A percentile compares a stretch with the other conserved stretches of the same genome.
phyloP scores from a whole-genome alignment of 2,888 invertebrate species.

The Anticlea derivata region DNA sequence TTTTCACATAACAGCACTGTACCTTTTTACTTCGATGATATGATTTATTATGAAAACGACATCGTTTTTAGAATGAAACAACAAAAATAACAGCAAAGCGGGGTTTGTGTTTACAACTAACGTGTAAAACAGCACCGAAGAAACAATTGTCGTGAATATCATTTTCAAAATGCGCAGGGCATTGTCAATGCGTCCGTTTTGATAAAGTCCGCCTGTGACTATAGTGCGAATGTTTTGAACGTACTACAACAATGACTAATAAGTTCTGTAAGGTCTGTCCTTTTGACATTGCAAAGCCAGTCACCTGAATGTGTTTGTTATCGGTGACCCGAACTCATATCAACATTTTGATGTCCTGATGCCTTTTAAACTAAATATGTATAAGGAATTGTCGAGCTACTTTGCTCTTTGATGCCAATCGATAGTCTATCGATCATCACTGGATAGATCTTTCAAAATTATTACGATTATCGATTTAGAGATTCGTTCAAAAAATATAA shows the following conservation, averaged over 20 bases:
- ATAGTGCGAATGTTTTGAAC: slow-evolving; percentile 9
- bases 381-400: too few relatives aligned
- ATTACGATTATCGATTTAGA: too few relatives aligned
- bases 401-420: too few relatives aligned
- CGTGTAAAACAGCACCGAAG: slow-evolving; percentile 32
- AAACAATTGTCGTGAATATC: slow-evolving; percentile 14
- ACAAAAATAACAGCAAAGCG: slow-evolving; percentile 42
- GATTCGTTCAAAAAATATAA: too few relatives aligned
- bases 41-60: slow-evolving; percentile 24
- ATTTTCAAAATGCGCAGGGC: slow-evolving; percentile 17
- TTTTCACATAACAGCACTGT: slow-evolving; percentile 8
- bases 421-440: too few relatives aligned
- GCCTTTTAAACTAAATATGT: too few relatives aligned
- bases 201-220: slow-evolving; percentile 5
- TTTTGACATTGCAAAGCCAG: slow-evolving; percentile 8
- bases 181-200: slow-evolving; percentile 15
- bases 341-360: too few relatives aligned
- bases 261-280: slow-evolving; percentile 5
- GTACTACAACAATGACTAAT: slow-evolving; percentile 9
- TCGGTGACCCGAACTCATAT: neutral
- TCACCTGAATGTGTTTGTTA: neutral
- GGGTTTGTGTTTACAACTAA: slow-evolving; percentile 42
- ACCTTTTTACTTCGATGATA: slow-evolving; percentile 11
- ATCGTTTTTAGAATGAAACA: slow-evolving; percentile 46
- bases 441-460: too few relatives aligned